Evolutionary conservation across 2,888 invertebrate species (phyloP), one percentile per base, ranked within the genome.

Genomic region (Diarsia dahlii): DNA sequence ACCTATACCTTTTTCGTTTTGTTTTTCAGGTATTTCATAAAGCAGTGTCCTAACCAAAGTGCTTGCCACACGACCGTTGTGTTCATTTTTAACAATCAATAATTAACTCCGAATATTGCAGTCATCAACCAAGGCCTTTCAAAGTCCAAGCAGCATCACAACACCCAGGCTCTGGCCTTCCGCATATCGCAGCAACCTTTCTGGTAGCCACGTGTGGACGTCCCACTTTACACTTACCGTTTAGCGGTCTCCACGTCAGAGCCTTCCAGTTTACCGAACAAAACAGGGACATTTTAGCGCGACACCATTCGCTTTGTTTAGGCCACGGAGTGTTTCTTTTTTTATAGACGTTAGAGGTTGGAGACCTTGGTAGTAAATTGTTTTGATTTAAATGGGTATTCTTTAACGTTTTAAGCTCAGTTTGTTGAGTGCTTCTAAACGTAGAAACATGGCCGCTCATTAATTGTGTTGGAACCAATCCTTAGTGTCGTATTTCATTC

Each of bases 401-500:
- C 20, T 69, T n/a, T 23, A 39, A 12, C 23, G n/a, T 65, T 48
- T 2, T n/a, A 60, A 54, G 39, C 10, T 50, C n/a, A n/a, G 64
- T 69, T 69, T 58, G 34, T 69, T 48, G 46, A 58, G 48, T 60
- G 48, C 39, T 67, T 78, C 64, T 62, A 45, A 74, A 73, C 67
- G 50, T 68, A 76, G 74, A 78, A 72, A 58, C 54, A 84, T 78
- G 34, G 60, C 23, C 3, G 28, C 8, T 60, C 66, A 66, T 85
- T 85, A 76, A 76, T 73, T 81, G 63, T 62, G 71, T 46, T 68
- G 50, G 23, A 69, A 85, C 60, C 58, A 74, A 84, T 76, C 46
- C 50, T 48, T 13, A 9, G 72, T 71, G 28, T 78, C 54, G 20
- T 48, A 58, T 81, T 78, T 73, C 54, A 60, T 34, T 78, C 34